Conservation (phyloP, 2,888 invertebrate species). For the Mycalesis mineus region DNA sequence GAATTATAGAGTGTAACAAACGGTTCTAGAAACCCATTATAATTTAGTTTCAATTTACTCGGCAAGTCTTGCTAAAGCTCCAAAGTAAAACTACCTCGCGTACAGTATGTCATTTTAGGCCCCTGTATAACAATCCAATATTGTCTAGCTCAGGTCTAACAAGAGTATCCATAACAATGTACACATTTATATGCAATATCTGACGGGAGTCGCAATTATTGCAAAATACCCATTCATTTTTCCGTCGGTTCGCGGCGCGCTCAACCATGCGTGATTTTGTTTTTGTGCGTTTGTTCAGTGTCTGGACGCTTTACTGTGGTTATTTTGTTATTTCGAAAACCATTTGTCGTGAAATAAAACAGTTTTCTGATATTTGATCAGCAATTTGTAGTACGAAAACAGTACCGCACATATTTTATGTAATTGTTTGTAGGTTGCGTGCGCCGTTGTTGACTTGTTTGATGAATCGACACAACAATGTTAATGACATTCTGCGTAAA, state of each 20-base stretch:
- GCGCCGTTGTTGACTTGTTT: conserved; percentile 28
- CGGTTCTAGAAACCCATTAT: no score
- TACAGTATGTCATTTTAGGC: no score
- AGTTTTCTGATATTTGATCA: conserved; percentile 51
- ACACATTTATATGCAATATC: conserved; percentile 30
- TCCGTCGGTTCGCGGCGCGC: conserved; percentile 55
- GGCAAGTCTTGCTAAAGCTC: no score
- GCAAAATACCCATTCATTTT: conserved; percentile 71
- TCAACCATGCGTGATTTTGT: conserved; percentile 70
- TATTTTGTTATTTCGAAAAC: conserved; percentile 60
- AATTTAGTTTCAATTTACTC: no score
- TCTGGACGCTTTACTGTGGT: conserved; percentile 63
- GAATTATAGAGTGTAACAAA: no score
- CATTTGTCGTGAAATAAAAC: conserved; percentile 60
- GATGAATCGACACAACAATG: conserved; percentile 31
- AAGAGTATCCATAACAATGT: conserved; percentile 28
- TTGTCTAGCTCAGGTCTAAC: conserved; percentile 6
- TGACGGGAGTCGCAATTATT: conserved; percentile 57
- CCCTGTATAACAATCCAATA: no score
- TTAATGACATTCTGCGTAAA: conserved; percentile 33
- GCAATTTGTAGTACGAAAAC: conserved; percentile 36
- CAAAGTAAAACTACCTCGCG: not conserved
- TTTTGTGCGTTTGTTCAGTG: conserved; percentile 70
- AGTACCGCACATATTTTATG: conserved; percentile 34
- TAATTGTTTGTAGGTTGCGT: conserved; percentile 31